A percentile compares a stretch with the other conserved stretches of the same genome.
phyloP scores from a whole-genome alignment of 2,888 invertebrate species.

The Ganaspis brasiliensis region DNA sequence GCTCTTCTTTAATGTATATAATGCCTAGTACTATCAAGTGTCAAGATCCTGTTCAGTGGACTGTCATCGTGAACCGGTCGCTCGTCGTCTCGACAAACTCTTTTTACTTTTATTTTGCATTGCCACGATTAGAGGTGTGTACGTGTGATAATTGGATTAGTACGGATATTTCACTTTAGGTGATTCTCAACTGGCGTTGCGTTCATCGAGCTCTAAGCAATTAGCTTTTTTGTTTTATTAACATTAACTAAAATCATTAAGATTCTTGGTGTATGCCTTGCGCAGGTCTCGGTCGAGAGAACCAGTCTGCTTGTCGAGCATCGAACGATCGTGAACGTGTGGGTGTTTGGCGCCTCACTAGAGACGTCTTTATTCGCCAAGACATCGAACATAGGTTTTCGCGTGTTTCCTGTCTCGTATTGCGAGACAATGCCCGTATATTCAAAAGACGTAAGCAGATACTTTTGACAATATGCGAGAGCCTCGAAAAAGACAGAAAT shows the following conservation, averaged over 20 bases:
- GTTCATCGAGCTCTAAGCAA: constrained; percentile 1
- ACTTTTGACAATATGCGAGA: constrained; percentile 48
- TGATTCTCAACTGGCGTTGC: background rate
- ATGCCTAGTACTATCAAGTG: constrained; percentile 23
- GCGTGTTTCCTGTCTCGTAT: constrained; percentile 68
- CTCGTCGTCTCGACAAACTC: constrained; percentile 3
- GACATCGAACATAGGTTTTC: constrained; percentile 74
- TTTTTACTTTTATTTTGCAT: background rate
- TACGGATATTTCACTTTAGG: constrained; percentile 15
- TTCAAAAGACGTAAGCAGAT: constrained; percentile 60
- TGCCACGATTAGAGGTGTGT: constrained; percentile 1
- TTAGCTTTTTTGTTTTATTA: constrained; percentile 23
- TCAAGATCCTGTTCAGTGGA: constrained; percentile 33
- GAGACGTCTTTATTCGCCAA: constrained; percentile 74
- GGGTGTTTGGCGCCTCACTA: constrained; percentile 73
- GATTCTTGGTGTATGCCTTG: background rate
- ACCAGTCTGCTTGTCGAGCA: constrained; percentile 39
- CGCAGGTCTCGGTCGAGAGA: constrained; percentile 11
- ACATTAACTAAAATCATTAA: constrained; percentile 7
- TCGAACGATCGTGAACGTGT: constrained; percentile 66
- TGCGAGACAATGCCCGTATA: constrained; percentile 68
- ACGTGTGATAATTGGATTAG: constrained; percentile 10
- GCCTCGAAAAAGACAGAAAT: constrained; percentile 13
- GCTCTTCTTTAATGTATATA: constrained; percentile 21
- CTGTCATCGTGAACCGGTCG: background rate